Evolutionary conservation across 2,797 vertebrate genomes (phyloP).

Genomic region (Eupleurogrammus muticus): DNA sequence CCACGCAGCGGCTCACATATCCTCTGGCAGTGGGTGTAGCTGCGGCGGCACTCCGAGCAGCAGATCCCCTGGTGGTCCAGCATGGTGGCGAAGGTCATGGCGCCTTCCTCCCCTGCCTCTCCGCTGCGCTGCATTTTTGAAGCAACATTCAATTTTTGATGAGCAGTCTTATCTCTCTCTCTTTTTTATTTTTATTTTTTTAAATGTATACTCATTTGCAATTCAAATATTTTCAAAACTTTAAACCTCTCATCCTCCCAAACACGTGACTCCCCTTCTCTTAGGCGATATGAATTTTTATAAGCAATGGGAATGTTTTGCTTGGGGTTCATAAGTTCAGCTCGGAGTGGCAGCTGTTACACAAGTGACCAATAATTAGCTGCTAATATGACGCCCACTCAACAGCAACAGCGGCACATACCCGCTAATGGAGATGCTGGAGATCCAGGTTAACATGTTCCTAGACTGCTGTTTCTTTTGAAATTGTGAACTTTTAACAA

Average conservation of each 20-base stretch:
- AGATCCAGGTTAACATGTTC: constrained; percentile 48
- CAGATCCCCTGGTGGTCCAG: constrained; percentile 95
- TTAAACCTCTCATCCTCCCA: constrained; percentile 32
- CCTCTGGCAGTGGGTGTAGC: constrained; percentile 92
- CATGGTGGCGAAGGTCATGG: constrained; percentile 93
- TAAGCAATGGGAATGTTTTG: constrained; percentile 59
- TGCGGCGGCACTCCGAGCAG: constrained; percentile 91
- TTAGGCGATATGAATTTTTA: constrained; percentile 66
- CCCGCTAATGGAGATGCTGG: constrained; percentile 25
- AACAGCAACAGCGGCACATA: constrained; percentile 16
- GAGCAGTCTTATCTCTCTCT: constrained; percentile 10
- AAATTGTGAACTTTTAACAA: constrained; percentile 38
- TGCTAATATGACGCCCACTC: constrained; percentile 51
- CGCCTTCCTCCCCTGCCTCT: constrained; percentile 84
- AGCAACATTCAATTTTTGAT: constrained; percentile 52
- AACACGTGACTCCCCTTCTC: constrained; percentile 46
- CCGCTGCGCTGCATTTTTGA: constrained; percentile 79
- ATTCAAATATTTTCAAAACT: constrained; percentile 55
- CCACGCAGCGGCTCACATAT: constrained; percentile 93
- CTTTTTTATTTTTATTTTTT: background rate
- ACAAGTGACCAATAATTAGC: constrained; percentile 61
- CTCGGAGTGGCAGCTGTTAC: constrained; percentile 58
- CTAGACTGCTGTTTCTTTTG: constrained; percentile 30
- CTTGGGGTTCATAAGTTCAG: constrained; percentile 59
- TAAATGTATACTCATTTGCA: constrained; percentile 60